Percentiles rank a stretch among this genome's conserved stretches.
These are phyloP conservation scores for Beris chalybata DNA, from an alignment of 2,888 invertebrate species.

Conservation along the genomic window DNA sequence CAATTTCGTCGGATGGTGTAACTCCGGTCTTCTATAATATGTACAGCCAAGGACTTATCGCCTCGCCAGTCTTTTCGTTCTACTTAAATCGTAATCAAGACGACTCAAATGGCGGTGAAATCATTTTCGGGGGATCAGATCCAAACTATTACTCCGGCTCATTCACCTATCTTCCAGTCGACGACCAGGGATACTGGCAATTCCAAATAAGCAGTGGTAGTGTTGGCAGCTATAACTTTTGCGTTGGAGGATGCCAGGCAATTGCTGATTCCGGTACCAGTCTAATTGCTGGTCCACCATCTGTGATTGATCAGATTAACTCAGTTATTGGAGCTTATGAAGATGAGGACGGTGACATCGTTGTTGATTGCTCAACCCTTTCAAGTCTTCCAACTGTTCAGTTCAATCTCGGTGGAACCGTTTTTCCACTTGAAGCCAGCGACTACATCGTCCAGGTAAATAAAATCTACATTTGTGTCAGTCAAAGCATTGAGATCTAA, in stretches of 20 bases:
- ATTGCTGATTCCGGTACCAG: slow-evolving; percentile 98
- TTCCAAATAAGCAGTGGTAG: slow-evolving; percentile 81
- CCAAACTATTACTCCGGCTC: slow-evolving; percentile 83
- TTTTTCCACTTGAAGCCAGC: slow-evolving; percentile 69
- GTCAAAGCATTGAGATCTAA: too few relatives aligned
- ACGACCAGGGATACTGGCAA: slow-evolving; percentile 94
- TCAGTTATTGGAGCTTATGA: slow-evolving; percentile 73
- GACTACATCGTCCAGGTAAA: slow-evolving; percentile 67
- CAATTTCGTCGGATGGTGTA: slow-evolving; percentile 90
- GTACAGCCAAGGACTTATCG: slow-evolving; percentile 75
- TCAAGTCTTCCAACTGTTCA: slow-evolving; percentile 72
- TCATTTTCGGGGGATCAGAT: slow-evolving; percentile 94
- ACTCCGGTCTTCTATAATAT: slow-evolving; percentile 91
- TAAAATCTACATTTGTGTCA: too few relatives aligned
- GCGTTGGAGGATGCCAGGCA: slow-evolving; percentile 84
- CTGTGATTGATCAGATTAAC: slow-evolving; percentile 79
- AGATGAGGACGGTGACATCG: slow-evolving; percentile 66
- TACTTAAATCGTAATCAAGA: slow-evolving; percentile 81
- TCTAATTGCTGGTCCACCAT: slow-evolving; percentile 85
- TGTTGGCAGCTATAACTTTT: slow-evolving; percentile 64
- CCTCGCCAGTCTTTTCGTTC: slow-evolving; percentile 86
- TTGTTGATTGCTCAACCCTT: slow-evolving; percentile 73
- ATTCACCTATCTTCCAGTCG: slow-evolving; percentile 86
- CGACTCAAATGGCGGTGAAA: slow-evolving; percentile 79
- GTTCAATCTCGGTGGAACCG: slow-evolving; percentile 70